Evolutionary conservation across 2,797 vertebrate species (phyloP).

Genomic region (Borostomias antarcticus): DNA sequence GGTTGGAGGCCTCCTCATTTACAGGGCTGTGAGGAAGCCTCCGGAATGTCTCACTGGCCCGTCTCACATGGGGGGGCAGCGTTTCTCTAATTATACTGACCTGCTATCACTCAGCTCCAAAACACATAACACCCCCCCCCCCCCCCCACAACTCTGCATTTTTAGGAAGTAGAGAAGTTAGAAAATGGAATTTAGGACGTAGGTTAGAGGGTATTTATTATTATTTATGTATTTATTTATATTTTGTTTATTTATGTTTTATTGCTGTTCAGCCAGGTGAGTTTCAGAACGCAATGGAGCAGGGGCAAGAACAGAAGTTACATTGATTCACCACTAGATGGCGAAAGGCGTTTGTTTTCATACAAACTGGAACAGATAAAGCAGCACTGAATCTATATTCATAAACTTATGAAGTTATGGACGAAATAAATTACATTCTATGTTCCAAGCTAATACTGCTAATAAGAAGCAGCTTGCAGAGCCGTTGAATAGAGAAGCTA

Average conservation of each 20-base stretch:
- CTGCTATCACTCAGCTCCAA: constrained; percentile 7
- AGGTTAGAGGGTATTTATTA: no score
- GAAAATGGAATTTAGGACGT: no score
- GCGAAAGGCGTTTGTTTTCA: constrained; percentile 59
- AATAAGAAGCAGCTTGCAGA: no score
- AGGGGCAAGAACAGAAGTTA: no score
- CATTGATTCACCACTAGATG: constrained; percentile 69
- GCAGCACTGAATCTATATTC: constrained; percentile 8
- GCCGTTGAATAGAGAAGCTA: no score
- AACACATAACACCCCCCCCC: constrained; percentile 7
- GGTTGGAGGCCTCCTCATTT: constrained; percentile 68
- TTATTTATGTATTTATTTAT: no score
- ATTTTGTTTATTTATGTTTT: neutral
- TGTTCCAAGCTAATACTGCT: no score
- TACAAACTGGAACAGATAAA: constrained; percentile 8
- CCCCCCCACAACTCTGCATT: neutral
- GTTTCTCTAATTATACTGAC: constrained; percentile 35
- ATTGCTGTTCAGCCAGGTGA: neutral
- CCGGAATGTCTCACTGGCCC: constrained; percentile 69
- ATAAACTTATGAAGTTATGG: no score
- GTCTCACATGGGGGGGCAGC: constrained; percentile 25
- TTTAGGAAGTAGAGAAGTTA: no score
- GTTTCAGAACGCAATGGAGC: no score
- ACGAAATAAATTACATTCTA: no score
- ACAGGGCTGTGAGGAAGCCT: constrained; percentile 59